A percentile compares a stretch with the other conserved stretches of the same genome.
Conservation (phyloP, 2,888 invertebrate species). For the Teinopalpus imperialis region DNA sequence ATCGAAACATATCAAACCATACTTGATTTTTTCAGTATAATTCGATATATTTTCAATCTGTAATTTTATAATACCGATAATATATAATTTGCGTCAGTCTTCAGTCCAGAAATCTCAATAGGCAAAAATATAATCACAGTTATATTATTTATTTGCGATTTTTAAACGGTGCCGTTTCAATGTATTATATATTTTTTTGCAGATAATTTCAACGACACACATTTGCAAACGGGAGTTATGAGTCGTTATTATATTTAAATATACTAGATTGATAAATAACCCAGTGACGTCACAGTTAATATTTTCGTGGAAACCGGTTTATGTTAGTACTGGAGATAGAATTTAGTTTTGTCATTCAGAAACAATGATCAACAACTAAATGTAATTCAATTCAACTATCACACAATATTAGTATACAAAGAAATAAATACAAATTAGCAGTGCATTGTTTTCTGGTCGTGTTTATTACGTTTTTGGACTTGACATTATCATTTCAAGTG, state of each 20-base stretch:
- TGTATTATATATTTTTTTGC: constrained; percentile 29
- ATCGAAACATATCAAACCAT: background rate
- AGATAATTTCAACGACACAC: constrained; percentile 32
- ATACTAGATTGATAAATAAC: no score
- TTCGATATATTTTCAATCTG: background rate
- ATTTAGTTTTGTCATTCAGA: no score
- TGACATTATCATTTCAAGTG: no score
- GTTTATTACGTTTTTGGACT: no score
- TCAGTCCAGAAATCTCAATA: constrained; percentile 77
- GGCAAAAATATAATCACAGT: constrained; percentile 72
- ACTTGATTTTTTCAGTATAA: constrained; percentile 1
- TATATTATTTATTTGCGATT: constrained; percentile 46
- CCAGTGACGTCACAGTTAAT: no score
- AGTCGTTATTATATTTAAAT: constrained; percentile 18
- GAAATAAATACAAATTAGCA: no score
- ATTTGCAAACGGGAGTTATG: constrained; percentile 20
- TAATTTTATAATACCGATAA: constrained; percentile 34
- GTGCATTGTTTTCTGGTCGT: no score
- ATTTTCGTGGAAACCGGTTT: no score
- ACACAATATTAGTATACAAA: no score
- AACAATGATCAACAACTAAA: no score
- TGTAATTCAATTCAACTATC: no score
- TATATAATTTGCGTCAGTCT: constrained; percentile 66
- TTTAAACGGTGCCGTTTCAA: constrained; percentile 51
- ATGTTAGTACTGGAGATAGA: no score